These are phyloP conservation scores for Listrodromus nycthemerus DNA, from an alignment of 2,888 invertebrate species.

Conservation along the genomic window DNA sequence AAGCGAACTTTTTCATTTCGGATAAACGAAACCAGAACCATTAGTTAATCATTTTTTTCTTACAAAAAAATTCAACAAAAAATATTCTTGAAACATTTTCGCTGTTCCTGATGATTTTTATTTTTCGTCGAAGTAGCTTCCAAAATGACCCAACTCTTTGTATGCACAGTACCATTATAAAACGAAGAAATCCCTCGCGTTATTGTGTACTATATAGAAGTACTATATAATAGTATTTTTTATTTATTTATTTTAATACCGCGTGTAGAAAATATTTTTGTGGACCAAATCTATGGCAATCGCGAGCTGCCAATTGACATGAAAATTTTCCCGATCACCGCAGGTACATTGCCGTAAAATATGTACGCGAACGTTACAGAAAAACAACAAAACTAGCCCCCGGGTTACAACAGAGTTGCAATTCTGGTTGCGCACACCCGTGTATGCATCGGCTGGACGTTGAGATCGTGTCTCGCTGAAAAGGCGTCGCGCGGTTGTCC, in stretches of 20 bases:
- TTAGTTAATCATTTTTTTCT: no score
- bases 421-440: constrained; percentile 21
- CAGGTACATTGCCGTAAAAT: background rate
- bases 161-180: no score
- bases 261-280: background rate
- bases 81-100: no score
- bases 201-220: no score
- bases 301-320: background rate
- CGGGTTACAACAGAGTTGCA: background rate
- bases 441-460: background rate
- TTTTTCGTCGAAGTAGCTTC: no score
- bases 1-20: no score
- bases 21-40: no score
- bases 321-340: background rate
- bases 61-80: no score
- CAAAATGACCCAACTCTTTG: no score
- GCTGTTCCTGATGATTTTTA: no score
- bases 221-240: no score
- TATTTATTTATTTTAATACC: background rate
- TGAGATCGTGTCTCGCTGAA: constrained; percentile 16
- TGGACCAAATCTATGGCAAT: background rate
- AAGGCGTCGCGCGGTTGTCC: constrained; percentile 46
- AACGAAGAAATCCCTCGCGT: no score
- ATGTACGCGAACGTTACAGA: constrained; percentile 22
- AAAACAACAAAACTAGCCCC: constrained; percentile 2